Evolutionary conservation across 2,888 invertebrate species (phyloP).

Genomic region (Merodon equestris): DNA sequence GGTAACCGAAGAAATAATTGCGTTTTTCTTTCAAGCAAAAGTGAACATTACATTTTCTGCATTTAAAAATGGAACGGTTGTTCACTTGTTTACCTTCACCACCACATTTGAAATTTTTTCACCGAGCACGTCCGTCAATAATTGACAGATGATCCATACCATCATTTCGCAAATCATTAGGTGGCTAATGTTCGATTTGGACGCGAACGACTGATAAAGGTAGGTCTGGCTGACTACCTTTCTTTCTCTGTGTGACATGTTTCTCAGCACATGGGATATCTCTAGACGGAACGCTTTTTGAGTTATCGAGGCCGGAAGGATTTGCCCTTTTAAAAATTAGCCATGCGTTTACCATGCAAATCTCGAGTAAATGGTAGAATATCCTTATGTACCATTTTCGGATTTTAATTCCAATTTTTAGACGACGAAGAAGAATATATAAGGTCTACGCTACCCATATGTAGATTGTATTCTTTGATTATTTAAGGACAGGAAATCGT

Average conservation of each 20-base stretch:
- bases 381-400: conserved; percentile 45
- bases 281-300: conserved; percentile 38
- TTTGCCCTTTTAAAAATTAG: neutral
- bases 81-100: too few relatives aligned
- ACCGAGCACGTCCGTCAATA: too few relatives aligned
- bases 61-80: conserved; percentile 43
- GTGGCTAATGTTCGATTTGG: conserved; percentile 18
- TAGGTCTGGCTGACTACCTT: conserved; percentile 9
- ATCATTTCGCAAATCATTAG: conserved; percentile 37
- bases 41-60: too few relatives aligned
- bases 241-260: conserved; percentile 32
- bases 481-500: conserved; percentile 44
- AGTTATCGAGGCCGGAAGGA: conserved; percentile 9
- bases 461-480: conserved; percentile 42
- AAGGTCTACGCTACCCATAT: conserved; percentile 51
- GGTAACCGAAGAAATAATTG: conserved; percentile 37
- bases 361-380: conserved; percentile 41
- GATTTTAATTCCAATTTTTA: conserved; percentile 25
- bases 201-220: neutral
- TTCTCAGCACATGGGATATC: conserved; percentile 27
- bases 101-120: too few relatives aligned
- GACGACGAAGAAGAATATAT: conserved; percentile 29
- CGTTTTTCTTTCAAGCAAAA: too few relatives aligned
- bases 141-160: conserved; percentile 19
- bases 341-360: conserved; percentile 41